phyloP scores from a whole-genome alignment of 1,140 invertebrate genomes.

The Brachionus manjavacas region DNA sequence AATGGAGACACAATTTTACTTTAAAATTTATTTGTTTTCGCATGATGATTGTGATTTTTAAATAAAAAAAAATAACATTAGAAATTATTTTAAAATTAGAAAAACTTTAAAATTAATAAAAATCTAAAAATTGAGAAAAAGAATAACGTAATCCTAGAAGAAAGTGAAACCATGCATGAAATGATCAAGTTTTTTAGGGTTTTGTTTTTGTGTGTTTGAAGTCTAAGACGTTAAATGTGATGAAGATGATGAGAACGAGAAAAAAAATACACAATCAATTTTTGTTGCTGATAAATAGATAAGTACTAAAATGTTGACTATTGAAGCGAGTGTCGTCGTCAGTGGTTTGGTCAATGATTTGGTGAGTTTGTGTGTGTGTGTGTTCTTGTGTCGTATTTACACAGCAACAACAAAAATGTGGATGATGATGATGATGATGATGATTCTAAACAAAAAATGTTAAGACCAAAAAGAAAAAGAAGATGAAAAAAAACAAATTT shows the following conservation, averaged over 20 bases:
- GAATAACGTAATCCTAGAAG: not conserved
- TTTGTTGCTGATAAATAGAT: not conserved
- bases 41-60: not conserved
- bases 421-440: not conserved
- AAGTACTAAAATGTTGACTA: not conserved
- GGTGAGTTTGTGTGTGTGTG: not conserved
- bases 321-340: not conserved
- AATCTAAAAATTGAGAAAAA: not conserved
- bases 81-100: constrained; percentile 1
- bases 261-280: not conserved
- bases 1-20: not conserved
- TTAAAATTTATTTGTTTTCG: constrained; percentile 1
- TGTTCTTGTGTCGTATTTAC: constrained; percentile 35
- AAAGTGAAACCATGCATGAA: not conserved
- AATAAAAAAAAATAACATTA: not conserved
- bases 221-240: not conserved
- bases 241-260: not conserved
- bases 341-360: not conserved
- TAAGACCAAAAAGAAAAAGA: not conserved
- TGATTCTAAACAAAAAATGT: constrained; percentile 18
- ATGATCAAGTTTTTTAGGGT: not conserved
- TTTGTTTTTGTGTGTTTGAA: not conserved
- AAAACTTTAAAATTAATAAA: constrained; percentile 3
- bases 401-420: not conserved
- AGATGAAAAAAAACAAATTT: not conserved